Conservation (phyloP, 2,888 invertebrate genomes). For the Agrochola lychnidis region DNA sequence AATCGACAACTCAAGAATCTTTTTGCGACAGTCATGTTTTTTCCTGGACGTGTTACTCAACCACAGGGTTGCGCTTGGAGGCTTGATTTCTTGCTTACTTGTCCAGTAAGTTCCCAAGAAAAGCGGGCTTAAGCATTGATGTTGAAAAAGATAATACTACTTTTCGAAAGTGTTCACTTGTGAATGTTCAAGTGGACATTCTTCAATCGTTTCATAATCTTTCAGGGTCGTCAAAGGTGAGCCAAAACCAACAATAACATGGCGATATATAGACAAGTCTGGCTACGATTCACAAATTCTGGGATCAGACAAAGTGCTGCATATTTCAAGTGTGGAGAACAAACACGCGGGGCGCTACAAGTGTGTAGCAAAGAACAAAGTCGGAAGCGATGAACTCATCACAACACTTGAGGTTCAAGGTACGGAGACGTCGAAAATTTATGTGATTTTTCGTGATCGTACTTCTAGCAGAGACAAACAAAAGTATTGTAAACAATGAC, state of each 20-base stretch:
- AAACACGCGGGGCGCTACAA: slow-evolving; percentile 47
- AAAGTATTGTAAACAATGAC: background rate
- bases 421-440: slow-evolving; percentile 4
- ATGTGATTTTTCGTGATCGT: no score
- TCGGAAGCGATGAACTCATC: slow-evolving; percentile 30
- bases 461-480: background rate
- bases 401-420: slow-evolving; percentile 53
- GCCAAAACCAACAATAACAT: no score
- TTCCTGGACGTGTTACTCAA: no score
- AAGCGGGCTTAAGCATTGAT: no score
- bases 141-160: background rate
- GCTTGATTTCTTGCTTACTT: no score
- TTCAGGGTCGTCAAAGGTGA: no score
- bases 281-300: no score
- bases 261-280: no score
- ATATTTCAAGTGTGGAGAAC: no score
- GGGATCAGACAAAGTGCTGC: no score
- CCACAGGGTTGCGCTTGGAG: background rate
- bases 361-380: slow-evolving; percentile 44
- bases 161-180: background rate
- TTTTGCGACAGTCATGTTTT: background rate
- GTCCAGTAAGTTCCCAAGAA: no score
- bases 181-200: background rate
- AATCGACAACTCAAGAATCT: background rate
- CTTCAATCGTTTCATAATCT: no score